Conservation (phyloP, 2,113 vertebrate genomes). For the Bucco capensis region DNA sequence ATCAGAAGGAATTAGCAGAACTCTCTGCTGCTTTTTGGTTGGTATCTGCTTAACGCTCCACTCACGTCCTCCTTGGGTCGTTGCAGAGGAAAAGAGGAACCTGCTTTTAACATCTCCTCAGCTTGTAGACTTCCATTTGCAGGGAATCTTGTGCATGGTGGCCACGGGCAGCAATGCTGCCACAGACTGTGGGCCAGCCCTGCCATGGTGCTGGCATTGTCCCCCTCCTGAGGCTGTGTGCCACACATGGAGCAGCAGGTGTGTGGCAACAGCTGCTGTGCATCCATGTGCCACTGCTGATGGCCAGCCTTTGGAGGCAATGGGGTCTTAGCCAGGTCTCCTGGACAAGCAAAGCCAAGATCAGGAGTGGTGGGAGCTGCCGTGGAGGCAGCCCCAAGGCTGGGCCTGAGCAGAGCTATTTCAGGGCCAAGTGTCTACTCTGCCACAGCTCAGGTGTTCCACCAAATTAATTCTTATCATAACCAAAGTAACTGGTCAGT, state of each 20-base stretch:
- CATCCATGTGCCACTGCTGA: rapidly evolving
- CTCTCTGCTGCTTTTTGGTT: background rate
- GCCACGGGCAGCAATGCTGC: rapidly evolving
- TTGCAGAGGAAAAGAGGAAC: background rate
- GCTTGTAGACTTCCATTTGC: rapidly evolving
- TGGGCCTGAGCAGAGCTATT: rapidly evolving
- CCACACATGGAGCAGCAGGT: rapidly evolving
- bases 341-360: background rate
- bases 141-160: background rate
- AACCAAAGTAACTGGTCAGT: conserved; percentile 62
- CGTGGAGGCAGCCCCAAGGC: background rate
- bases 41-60: background rate
- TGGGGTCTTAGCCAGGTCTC: background rate
- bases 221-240: rapidly evolving
- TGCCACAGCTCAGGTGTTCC: background rate
- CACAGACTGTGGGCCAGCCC: background rate
- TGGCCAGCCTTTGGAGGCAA: background rate
- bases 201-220: rapidly evolving
- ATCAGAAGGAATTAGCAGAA: conserved; percentile 43
- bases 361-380: background rate
- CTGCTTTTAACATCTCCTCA: background rate
- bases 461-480: conserved; percentile 70
- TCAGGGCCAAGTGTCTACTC: background rate
- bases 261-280: rapidly evolving
- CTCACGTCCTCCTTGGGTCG: background rate